phyloP scores from a whole-genome alignment of 2,797 vertebrate genomes.

The Liasis olivaceus region DNA sequence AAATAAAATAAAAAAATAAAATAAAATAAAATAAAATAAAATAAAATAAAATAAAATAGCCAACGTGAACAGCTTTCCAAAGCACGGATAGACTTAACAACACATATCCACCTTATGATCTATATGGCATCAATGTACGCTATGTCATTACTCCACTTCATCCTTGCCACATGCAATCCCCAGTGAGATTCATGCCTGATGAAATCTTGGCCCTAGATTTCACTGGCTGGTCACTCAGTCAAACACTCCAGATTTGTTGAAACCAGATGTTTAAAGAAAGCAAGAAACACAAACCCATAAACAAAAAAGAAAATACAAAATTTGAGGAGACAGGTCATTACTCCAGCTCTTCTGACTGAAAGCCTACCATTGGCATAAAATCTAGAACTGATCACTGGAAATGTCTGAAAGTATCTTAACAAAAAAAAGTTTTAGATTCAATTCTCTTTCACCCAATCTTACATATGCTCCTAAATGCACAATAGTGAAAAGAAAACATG shows the following conservation, averaged over 20 bases:
- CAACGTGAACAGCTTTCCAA: not conserved
- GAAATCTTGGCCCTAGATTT: not conserved
- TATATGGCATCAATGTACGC: not conserved
- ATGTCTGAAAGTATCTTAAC: not conserved
- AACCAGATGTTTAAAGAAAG: not conserved
- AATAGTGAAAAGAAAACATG: not conserved
- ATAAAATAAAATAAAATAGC: not conserved
- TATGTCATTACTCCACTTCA: not conserved
- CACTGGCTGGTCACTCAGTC: not conserved
- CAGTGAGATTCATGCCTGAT: not conserved
- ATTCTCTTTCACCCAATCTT: not conserved
- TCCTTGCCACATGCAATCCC: not conserved
- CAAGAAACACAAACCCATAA: too few species aligned
- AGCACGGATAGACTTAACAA: not conserved
- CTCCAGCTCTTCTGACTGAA: not conserved
- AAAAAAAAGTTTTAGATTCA: not conserved
- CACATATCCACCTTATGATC: not conserved
- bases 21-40: not conserved
- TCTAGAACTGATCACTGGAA: not conserved
- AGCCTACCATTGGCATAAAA: not conserved
- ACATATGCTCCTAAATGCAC: slow-evolving; percentile 2
- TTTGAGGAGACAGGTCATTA: not conserved
- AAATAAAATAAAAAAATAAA: not conserved
- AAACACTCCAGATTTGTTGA: not conserved
- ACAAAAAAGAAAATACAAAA: not conserved